Percentiles rank a stretch among this genome's conserved stretches.
phyloP scores from a whole-genome alignment of 2,888 invertebrate species.

The Villa cingulata region DNA sequence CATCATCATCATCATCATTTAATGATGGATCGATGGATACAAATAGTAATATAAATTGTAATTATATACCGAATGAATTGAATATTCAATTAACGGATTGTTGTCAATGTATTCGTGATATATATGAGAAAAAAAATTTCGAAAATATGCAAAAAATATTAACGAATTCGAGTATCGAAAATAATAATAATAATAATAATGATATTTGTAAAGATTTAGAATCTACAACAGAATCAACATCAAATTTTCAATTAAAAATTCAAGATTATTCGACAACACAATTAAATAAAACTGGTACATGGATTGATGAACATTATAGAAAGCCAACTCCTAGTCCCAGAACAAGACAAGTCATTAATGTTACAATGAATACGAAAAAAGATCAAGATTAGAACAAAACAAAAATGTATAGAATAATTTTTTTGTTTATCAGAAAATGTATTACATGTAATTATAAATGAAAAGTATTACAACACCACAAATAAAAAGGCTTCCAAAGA shows the following conservation, averaged over 20 bases:
- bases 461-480: no score
- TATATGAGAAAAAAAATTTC: neutral
- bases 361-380: constrained; percentile 10
- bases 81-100: constrained; percentile 13
- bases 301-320: neutral
- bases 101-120: constrained; percentile 12
- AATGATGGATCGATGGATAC: neutral
- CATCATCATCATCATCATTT: neutral
- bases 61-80: constrained; percentile 5
- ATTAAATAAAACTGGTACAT: neutral
- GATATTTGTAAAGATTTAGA: neutral
- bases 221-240: neutral
- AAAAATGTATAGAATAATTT: no score
- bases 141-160: neutral
- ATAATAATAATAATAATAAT: neutral
- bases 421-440: no score
- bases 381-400: no score
- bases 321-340: constrained; percentile 9
- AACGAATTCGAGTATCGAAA: no score
- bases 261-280: neutral
- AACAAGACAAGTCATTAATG: constrained; percentile 11
- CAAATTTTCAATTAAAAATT: neutral
- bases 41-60: neutral
- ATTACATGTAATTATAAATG: no score
- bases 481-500: no score